These are phyloP conservation scores for Plusia festucae DNA, from an alignment of 2,888 invertebrate genomes.

Conservation along the genomic window DNA sequence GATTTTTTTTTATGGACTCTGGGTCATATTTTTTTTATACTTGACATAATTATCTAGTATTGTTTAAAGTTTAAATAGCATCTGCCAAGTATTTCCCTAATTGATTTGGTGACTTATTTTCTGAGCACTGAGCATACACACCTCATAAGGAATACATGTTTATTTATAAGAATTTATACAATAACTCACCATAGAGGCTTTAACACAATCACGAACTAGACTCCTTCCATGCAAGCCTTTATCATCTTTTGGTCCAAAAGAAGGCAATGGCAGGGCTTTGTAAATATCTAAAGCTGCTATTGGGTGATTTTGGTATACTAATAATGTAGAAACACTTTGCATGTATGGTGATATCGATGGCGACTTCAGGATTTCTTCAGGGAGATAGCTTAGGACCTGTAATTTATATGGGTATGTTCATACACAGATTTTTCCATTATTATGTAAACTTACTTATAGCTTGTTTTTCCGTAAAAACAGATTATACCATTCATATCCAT, in stretches of 20 bases:
- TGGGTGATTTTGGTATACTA: slow-evolving; percentile 86
- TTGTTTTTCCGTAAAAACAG: not conserved
- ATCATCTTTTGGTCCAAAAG: slow-evolving; percentile 86
- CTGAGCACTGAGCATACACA: no score
- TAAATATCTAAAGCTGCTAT: slow-evolving; percentile 86
- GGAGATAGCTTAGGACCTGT: slow-evolving; percentile 77
- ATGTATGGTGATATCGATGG: slow-evolving; percentile 84
- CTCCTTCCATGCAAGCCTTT: slow-evolving; percentile 88
- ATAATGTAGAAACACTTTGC: slow-evolving; percentile 85
- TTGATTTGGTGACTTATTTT: no score
- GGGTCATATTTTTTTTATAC: no score
- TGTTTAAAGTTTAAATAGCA: no score
- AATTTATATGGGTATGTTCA: slow-evolving; percentile 38
- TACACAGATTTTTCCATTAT: not conserved
- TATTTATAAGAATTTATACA: not conserved
- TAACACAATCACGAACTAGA: slow-evolving; percentile 90
- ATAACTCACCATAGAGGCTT: slow-evolving; percentile 80
- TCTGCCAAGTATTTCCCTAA: no score
- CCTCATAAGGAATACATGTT: no score
- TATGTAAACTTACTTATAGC: not conserved
- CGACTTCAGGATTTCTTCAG: slow-evolving; percentile 66
- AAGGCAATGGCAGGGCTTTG: slow-evolving; percentile 81
- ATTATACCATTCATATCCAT: no score
- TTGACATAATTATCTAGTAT: no score
- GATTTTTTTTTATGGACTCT: no score